phyloP scores from a whole-genome alignment of 2,113 vertebrate species.

The Gambusia holbrooki region DNA sequence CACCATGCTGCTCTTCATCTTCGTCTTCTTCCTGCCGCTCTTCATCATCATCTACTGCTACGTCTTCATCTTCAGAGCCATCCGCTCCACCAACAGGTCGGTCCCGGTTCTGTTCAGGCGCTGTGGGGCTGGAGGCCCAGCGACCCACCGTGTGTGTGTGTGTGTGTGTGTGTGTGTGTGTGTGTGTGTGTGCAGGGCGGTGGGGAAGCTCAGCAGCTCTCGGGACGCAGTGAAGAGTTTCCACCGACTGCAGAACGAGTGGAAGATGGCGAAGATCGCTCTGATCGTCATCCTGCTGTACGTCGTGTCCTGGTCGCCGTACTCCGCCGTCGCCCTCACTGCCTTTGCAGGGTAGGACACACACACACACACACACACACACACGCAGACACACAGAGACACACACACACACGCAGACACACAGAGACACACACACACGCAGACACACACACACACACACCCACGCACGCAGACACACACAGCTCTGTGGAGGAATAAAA shows the following conservation, averaged over 20 bases:
- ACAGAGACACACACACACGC: too few relatives aligned
- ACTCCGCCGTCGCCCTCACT: conserved; percentile 89
- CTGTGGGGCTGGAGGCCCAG: background rate
- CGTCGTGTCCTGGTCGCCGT: conserved; percentile 95
- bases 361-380: too few relatives aligned
- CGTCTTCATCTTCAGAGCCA: conserved; percentile 91
- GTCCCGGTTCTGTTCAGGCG: conserved; percentile 6
- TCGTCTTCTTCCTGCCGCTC: conserved; percentile 93
- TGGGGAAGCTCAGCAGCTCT: conserved; percentile 81
- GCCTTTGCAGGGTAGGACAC: conserved; percentile 90
- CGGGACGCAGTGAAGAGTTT: conserved; percentile 82
- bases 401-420: too few relatives aligned
- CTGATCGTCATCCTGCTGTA: conserved; percentile 91
- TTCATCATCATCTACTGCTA: conserved; percentile 93
- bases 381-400: too few relatives aligned
- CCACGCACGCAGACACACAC: too few relatives aligned
- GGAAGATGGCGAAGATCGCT: conserved; percentile 95
- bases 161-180: too few relatives aligned
- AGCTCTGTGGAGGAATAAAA: too few relatives aligned
- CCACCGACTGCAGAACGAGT: conserved; percentile 90
- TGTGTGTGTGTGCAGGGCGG: conserved; percentile 78
- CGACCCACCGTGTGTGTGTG: too few relatives aligned
- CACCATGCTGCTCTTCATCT: conserved; percentile 94
- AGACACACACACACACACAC: too few relatives aligned
- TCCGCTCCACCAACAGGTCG: conserved; percentile 87